Conservation (phyloP, 2,888 invertebrate species). For the Euspilapteryx auroguttella region DNA sequence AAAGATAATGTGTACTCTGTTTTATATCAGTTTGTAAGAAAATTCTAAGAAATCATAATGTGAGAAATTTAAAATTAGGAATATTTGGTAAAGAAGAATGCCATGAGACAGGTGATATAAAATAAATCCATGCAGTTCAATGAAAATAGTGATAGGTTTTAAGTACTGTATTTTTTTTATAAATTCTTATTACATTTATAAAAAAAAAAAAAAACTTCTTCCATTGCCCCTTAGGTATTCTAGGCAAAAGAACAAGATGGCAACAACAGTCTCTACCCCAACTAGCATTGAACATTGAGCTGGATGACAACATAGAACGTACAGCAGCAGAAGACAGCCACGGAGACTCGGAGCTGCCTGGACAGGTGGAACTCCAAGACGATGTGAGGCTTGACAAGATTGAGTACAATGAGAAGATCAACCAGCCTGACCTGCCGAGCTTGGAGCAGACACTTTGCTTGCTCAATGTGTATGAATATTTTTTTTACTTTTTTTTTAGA, state of each 20-base stretch:
- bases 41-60: too few species aligned
- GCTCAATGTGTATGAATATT: constrained; percentile 67
- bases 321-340: constrained; percentile 50
- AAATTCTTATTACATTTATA: too few species aligned
- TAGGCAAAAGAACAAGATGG: constrained; percentile 89
- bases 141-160: too few species aligned
- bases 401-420: constrained; percentile 63
- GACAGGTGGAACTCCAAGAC: constrained; percentile 76
- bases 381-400: constrained; percentile 84
- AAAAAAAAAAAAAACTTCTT: too few species aligned
- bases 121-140: too few species aligned
- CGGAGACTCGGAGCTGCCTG: constrained; percentile 54
- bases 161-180: too few species aligned
- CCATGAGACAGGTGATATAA: too few species aligned
- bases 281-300: constrained; percentile 69
- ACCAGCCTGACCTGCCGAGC: constrained; percentile 62
- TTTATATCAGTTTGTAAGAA: too few species aligned
- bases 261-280: constrained; percentile 85
- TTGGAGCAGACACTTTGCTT: constrained; percentile 80
- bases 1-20: too few species aligned
- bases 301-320: constrained; percentile 35
- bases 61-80: too few species aligned
- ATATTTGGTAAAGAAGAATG: too few species aligned
- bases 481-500: too few species aligned
- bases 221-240: constrained; percentile 70